Evolutionary conservation across 2,888 invertebrate species (phyloP), one percentile per base, ranked within the genome.

Genomic region (Orthonevra nobilis): DNA sequence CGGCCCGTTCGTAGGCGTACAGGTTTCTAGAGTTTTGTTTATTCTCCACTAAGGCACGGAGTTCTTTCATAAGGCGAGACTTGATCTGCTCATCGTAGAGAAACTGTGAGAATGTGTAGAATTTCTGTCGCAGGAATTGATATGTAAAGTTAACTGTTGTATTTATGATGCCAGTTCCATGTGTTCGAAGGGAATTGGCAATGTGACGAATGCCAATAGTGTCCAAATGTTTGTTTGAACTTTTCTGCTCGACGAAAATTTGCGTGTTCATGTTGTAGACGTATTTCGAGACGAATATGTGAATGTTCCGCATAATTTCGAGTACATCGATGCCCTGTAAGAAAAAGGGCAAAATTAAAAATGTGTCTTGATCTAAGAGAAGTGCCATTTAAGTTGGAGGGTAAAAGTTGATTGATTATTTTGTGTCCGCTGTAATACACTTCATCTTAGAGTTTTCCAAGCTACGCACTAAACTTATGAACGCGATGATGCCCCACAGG

Each of bases 11-110:
- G 86, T 95, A 98, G 0, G 87, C 83, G 83, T 86, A 87, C 3
- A 85, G 81, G 2, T 84, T 85, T 20, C 82, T 81, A 6, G 81
- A 69, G 3, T 66, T 82, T 14, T 85, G 85, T 75, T 86, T 88
- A 2, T 84, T 82, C 36, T 97, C 97, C 77, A 93, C 92, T 85
- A 97, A 95, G 85, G 92, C 93, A 82, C 95, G 92, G 77, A 95
- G 90, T 87, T 98, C 98, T 89, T 97, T 97, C 82, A 96, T 92
- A 1, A 99, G 90, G 64, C 97, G 92, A 0, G 98, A 97, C 88
- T 98, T 98, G 50, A 99, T 97, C 85, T 97, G 97, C 88, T 99
- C 99, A 86, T 99, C 98, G 86, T 95, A 98, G 88, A 99, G 92
- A 87, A 99, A 99, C 88, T 98, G 98, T 0, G 98, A 98, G 87